These are phyloP conservation scores for Caenorhabditis sp. DNA, from an alignment of 2,888 invertebrate genomes.

Conservation along the genomic window DNA sequence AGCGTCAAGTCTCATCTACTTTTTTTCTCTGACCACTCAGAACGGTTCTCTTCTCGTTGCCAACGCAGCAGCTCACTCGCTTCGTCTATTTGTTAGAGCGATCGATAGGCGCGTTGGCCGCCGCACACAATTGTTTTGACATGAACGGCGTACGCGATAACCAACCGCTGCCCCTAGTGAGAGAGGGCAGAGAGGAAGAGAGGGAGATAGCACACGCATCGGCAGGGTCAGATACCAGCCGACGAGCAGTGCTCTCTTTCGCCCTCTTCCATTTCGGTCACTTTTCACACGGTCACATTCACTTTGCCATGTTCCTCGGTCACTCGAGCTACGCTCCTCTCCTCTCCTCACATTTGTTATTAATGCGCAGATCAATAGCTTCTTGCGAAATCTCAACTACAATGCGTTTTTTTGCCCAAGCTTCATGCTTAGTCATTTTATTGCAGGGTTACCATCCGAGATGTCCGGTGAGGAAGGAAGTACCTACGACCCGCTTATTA, in stretches of 20 bases:
- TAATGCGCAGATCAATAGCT: conserved; percentile 3
- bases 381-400: conserved; percentile 6
- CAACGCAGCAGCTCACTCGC: conserved; percentile 50
- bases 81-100: conserved; percentile 47
- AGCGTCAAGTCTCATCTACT: conserved; percentile 40
- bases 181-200: conserved; percentile 14
- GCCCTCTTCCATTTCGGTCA: background rate
- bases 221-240: conserved; percentile 7
- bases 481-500: conserved; percentile 42
- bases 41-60: conserved; percentile 55
- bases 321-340: background rate
- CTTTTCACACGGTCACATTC: background rate
- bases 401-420: background rate
- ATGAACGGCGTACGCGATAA: conserved; percentile 55
- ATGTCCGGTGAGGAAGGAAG: conserved; percentile 25
- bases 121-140: conserved; percentile 54
- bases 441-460: conserved; percentile 5
- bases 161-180: conserved; percentile 9
- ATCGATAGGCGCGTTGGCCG: conserved; percentile 45
- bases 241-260: conserved; percentile 4
- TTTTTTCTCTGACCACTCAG: conserved; percentile 51
- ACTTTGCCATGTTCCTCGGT: background rate
- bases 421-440: background rate
- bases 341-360: conserved; percentile 17
- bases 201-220: conserved; percentile 48